A percentile compares a stretch with the other conserved stretches of the same genome.
phyloP scores from a whole-genome alignment of 1,140 invertebrate species.

The Periplaneta americana region DNA sequence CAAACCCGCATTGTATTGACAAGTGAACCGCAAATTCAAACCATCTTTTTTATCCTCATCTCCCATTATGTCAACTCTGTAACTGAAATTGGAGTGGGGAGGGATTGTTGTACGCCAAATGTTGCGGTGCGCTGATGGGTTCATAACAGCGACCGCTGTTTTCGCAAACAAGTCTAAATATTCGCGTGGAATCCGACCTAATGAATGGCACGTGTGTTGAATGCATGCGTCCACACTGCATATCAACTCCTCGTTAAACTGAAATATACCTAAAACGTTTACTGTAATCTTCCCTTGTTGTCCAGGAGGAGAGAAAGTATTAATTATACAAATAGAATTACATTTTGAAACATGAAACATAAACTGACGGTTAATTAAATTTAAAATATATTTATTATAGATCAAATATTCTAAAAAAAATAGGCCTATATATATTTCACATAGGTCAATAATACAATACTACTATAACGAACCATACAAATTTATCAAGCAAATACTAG shows the following conservation, averaged over 20 bases:
- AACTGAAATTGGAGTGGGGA: not conserved
- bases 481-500: too few relatives aligned
- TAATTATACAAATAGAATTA: too few relatives aligned
- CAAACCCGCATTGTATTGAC: not conserved
- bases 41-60: not conserved
- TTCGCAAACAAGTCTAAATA: not conserved
- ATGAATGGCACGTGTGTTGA: not conserved
- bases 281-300: not conserved
- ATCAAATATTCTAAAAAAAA: too few relatives aligned
- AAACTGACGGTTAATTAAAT: too few relatives aligned
- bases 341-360: too few relatives aligned
- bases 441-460: too few relatives aligned
- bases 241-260: not conserved
- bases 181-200: not conserved
- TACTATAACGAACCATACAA: too few relatives aligned
- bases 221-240: too few relatives aligned
- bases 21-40: not conserved
- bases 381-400: too few relatives aligned
- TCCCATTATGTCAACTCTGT: not conserved
- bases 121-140: not conserved
- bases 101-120: not conserved
- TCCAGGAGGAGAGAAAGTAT: too few relatives aligned
- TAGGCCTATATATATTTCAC: too few relatives aligned
- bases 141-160: not conserved
- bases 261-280: not conserved